phyloP scores from a whole-genome alignment of 2,797 vertebrate genomes.

The Enteromius viviparus region DNA sequence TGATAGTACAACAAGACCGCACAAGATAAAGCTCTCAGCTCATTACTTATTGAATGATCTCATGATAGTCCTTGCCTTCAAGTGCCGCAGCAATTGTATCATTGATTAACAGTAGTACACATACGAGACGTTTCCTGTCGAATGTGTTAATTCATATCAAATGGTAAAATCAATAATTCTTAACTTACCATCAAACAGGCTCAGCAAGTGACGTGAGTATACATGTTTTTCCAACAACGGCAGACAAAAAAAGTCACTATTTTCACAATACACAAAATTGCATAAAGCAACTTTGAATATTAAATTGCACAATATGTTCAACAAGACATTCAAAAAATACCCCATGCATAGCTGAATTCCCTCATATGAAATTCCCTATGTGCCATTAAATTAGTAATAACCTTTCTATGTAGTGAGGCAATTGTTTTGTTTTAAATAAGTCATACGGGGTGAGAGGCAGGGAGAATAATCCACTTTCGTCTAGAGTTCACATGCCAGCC shows the following conservation, averaged over 20 bases:
- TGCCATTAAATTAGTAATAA: conserved; percentile 43
- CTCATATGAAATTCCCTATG: background rate
- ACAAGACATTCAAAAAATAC: background rate
- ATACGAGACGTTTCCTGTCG: background rate
- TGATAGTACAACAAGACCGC: conserved; percentile 41
- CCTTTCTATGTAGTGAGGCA: conserved; percentile 18
- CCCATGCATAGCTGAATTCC: background rate
- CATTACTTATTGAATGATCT: conserved; percentile 44
- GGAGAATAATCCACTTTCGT: conserved; percentile 55
- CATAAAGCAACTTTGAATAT: conserved; percentile 40
- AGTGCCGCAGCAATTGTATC: conserved; percentile 18
- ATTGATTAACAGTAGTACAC: conserved; percentile 21
- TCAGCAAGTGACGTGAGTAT: background rate
- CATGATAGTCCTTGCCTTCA: conserved; percentile 38
- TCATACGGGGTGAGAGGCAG: conserved; percentile 39
- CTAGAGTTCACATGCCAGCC: conserved; percentile 53
- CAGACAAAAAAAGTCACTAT: background rate
- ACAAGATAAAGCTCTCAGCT: conserved; percentile 31
- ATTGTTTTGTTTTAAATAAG: conserved; percentile 56
- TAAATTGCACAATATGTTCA: background rate
- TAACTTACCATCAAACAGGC: background rate
- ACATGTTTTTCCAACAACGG: background rate
- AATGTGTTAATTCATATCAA: conserved; percentile 1
- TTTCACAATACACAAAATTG: conserved; percentile 55
- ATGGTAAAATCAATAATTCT: conserved; percentile 1